A percentile compares a stretch with the other conserved stretches of the same genome.
Conservation (phyloP, 2,797 vertebrate species). For the Bufotes viridis region DNA sequence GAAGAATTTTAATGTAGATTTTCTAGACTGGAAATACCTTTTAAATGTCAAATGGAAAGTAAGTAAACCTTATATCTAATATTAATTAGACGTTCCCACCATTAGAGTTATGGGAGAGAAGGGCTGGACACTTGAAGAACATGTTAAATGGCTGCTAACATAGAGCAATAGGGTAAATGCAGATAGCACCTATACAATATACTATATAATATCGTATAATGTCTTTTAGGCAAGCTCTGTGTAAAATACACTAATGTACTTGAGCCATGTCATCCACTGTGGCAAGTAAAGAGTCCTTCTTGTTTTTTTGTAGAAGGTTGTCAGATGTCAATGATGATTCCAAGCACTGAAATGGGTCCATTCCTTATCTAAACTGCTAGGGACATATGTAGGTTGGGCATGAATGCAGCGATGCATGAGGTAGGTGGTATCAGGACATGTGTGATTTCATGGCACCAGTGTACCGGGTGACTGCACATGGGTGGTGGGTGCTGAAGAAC, state of each 20-base stretch:
- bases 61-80: neutral
- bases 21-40: neutral
- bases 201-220: neutral
- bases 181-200: neutral
- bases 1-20: too few species aligned
- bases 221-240: neutral
- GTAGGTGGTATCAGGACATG: neutral
- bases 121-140: too few species aligned
- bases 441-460: neutral
- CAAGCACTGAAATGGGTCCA: neutral
- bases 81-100: neutral
- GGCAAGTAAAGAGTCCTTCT: neutral
- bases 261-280: too few species aligned
- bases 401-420: too few species aligned
- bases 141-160: neutral
- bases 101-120: neutral
- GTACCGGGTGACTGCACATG: neutral
- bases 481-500: neutral
- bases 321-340: neutral
- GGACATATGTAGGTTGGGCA: neutral
- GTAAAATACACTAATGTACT: neutral
- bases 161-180: neutral
- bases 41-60: neutral
- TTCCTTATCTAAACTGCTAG: too few species aligned
- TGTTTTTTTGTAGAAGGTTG: neutral